Percentiles rank a stretch among this genome's conserved stretches.
phyloP scores from a whole-genome alignment of 2,888 invertebrate species.

The Hypena proboscidalis region DNA sequence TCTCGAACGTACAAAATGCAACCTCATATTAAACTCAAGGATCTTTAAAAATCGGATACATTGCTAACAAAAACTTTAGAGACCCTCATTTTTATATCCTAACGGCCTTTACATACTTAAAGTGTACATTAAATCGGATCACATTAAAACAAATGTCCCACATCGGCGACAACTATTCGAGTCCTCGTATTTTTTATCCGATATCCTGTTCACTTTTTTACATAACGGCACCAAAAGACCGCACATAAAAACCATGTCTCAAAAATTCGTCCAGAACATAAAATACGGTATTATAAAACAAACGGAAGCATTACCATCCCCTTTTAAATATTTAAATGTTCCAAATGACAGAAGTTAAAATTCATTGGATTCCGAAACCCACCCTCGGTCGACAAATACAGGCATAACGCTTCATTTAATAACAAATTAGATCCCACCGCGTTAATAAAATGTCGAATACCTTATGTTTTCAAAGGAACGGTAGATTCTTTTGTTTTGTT shows the following conservation, averaged over 20 bases:
- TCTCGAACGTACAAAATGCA: no score
- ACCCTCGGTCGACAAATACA: constrained; percentile 67
- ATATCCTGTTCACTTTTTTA: constrained; percentile 39
- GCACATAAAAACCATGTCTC: constrained; percentile 27
- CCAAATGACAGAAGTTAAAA: constrained; percentile 71
- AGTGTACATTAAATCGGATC: constrained; percentile 10
- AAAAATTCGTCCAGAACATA: constrained; percentile 32
- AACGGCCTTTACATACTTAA: not conserved
- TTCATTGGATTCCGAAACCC: constrained; percentile 74
- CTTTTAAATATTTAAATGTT: constrained; percentile 72
- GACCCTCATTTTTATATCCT: no score
- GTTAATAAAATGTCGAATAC: constrained; percentile 56
- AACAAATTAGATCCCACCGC: constrained; percentile 78
- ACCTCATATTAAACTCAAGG: no score
- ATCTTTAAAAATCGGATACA: no score
- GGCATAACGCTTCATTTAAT: constrained; percentile 80
- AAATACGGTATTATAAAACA: constrained; percentile 37
- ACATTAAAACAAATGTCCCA: constrained; percentile 18
- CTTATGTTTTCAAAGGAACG: constrained; percentile 34
- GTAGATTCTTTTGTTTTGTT: constrained; percentile 50
- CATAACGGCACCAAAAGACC: constrained; percentile 28
- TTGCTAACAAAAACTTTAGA: no score
- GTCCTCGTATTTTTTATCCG: constrained; percentile 15
- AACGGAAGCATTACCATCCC: constrained; percentile 61
- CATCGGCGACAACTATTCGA: constrained; percentile 8